These are phyloP conservation scores for Phoxinus dragarum DNA, from an alignment of 2,797 vertebrate species.

Conservation along the genomic window DNA sequence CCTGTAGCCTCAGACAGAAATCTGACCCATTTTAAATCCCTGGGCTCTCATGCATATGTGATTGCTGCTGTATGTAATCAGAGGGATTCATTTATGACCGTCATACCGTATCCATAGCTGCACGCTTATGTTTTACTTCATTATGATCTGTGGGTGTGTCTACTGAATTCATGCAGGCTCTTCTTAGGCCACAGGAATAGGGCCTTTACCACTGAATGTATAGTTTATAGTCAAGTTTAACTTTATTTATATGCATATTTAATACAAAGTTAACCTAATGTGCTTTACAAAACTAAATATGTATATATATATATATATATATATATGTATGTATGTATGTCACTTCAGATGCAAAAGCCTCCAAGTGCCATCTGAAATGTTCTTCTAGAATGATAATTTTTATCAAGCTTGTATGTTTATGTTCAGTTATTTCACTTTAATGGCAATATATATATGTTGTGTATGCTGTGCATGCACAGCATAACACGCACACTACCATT, in stretches of 20 bases:
- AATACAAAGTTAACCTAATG: not conserved
- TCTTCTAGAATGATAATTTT: no score
- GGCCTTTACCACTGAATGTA: not conserved
- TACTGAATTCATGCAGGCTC: slow-evolving; percentile 8
- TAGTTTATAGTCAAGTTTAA: not conserved
- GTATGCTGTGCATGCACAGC: not conserved
- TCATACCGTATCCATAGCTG: slow-evolving; percentile 59
- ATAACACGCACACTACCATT: not conserved
- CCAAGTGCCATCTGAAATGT: no score
- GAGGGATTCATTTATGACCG: slow-evolving; percentile 71
- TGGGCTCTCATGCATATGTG: slow-evolving; percentile 58
- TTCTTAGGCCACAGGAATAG: not conserved
- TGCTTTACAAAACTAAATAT: not conserved
- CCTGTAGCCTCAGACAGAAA: slow-evolving; percentile 49
- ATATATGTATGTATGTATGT: not conserved
- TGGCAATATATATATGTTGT: no score
- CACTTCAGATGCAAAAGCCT: no score
- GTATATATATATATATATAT: not conserved
- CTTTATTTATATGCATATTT: not conserved
- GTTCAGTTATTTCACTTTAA: no score
- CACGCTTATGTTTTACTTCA: slow-evolving; percentile 50
- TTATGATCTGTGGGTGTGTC: slow-evolving; percentile 55
- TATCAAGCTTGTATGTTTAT: no score
- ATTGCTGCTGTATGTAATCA: slow-evolving; percentile 61
- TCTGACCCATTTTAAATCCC: slow-evolving; percentile 67